phyloP scores from a whole-genome alignment of 2,797 vertebrate species.

The Oceanodroma leucorhoa region DNA sequence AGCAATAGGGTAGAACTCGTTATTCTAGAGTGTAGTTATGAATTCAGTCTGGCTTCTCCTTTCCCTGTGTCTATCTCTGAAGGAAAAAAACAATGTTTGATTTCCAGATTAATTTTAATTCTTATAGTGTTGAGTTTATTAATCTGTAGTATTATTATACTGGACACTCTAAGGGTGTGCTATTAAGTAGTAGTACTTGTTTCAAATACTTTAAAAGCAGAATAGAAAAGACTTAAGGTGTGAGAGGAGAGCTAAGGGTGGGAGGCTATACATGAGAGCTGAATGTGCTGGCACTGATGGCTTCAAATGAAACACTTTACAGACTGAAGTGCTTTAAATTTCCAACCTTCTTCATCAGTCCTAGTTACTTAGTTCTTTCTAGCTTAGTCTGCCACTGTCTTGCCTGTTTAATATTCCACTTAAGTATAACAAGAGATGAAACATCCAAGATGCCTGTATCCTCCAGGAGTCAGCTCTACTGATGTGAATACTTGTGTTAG shows the following conservation, averaged over 20 bases:
- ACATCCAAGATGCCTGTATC: constrained; percentile 25
- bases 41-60: background rate
- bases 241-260: background rate
- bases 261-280: background rate
- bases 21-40: background rate
- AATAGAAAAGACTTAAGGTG: background rate
- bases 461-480: constrained; percentile 22
- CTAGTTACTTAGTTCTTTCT: background rate
- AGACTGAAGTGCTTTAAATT: constrained; percentile 7
- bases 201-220: background rate
- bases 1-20: background rate
- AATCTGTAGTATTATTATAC: background rate
- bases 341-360: background rate
- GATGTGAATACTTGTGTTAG: constrained; percentile 26
- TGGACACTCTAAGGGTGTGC: background rate
- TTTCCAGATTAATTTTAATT: background rate
- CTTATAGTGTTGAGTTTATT: background rate
- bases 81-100: background rate
- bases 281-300: background rate
- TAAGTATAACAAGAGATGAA: constrained; percentile 50
- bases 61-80: background rate
- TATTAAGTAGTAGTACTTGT: background rate
- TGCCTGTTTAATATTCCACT: constrained; percentile 57
- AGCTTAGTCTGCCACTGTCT: background rate
- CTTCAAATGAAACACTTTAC: constrained; percentile 9